Evolutionary conservation across 2,888 invertebrate genomes (phyloP).

Genomic region (Nycteola revayana): DNA sequence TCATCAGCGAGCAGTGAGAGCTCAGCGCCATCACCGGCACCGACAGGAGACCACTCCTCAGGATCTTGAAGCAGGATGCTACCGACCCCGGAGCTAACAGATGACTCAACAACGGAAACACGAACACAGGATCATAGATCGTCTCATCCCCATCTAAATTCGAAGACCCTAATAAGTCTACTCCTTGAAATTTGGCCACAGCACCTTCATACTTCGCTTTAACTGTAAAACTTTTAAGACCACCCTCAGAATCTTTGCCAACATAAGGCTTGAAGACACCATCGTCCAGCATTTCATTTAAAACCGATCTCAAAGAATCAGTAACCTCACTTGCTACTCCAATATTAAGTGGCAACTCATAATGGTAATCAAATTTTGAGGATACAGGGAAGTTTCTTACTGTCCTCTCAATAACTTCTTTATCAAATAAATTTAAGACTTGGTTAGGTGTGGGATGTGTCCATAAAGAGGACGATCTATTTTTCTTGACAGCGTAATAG

Average conservation of each 20-base stretch:
- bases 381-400: slow-evolving; percentile 87
- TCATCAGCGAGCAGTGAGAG: slow-evolving; percentile 84
- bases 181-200: slow-evolving; percentile 31
- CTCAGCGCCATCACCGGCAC: slow-evolving; percentile 87
- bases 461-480: slow-evolving; percentile 80
- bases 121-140: slow-evolving; percentile 91
- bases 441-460: slow-evolving; percentile 88
- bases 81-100: slow-evolving; percentile 88
- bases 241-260: slow-evolving; percentile 45
- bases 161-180: slow-evolving; percentile 44
- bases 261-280: slow-evolving; percentile 35
- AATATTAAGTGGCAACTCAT: slow-evolving; percentile 45
- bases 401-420: slow-evolving; percentile 84
- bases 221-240: slow-evolving; percentile 37
- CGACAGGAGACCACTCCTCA: slow-evolving; percentile 86
- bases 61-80: slow-evolving; percentile 86
- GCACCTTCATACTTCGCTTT: slow-evolving; percentile 44
- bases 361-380: slow-evolving; percentile 78
- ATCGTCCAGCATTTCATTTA: slow-evolving; percentile 44
- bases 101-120: slow-evolving; percentile 89
- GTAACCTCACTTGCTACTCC: slow-evolving; percentile 23
- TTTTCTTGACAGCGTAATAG: slow-evolving; percentile 86
- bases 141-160: slow-evolving; percentile 51
- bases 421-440: slow-evolving; percentile 87
- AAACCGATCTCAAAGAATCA: slow-evolving; percentile 32